These are phyloP conservation scores for Malurus melanocephalus DNA, from an alignment of 2,113 vertebrate genomes.

Conservation along the genomic window DNA sequence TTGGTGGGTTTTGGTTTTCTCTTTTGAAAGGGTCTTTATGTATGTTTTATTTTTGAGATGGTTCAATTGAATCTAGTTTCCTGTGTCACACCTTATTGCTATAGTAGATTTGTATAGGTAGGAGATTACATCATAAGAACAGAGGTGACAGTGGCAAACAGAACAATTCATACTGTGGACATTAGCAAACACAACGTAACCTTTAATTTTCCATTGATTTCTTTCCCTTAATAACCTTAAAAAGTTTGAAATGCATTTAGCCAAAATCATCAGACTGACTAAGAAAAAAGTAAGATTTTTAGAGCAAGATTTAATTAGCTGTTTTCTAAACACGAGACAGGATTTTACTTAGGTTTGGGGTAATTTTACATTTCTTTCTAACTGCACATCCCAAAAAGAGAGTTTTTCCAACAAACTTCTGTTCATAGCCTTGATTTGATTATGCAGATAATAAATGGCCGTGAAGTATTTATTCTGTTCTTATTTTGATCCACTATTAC, in stretches of 20 bases:
- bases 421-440: slow-evolving; percentile 32
- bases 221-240: neutral
- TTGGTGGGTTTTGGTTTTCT: too few species aligned
- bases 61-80: neutral
- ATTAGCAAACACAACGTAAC: neutral
- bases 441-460: slow-evolving; percentile 20
- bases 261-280: neutral
- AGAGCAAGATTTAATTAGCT: slow-evolving; percentile 4
- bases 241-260: neutral
- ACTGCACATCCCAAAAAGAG: slow-evolving; percentile 9
- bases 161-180: neutral
- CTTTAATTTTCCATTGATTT: neutral
- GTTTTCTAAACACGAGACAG: neutral
- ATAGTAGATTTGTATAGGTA: neutral
- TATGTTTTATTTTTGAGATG: neutral
- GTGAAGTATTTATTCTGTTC: slow-evolving; percentile 21
- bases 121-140: neutral
- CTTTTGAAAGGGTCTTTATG: neutral
- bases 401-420: slow-evolving; percentile 12
- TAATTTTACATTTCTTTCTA: slow-evolving; percentile 45
- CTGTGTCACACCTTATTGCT: neutral
- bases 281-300: neutral
- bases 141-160: neutral
- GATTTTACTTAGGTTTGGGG: neutral
- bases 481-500: slow-evolving; percentile 23